Evolutionary conservation across 2,797 vertebrate species (phyloP), one percentile per base, ranked within the genome.

Genomic region (Propithecus perrieri): DNA sequence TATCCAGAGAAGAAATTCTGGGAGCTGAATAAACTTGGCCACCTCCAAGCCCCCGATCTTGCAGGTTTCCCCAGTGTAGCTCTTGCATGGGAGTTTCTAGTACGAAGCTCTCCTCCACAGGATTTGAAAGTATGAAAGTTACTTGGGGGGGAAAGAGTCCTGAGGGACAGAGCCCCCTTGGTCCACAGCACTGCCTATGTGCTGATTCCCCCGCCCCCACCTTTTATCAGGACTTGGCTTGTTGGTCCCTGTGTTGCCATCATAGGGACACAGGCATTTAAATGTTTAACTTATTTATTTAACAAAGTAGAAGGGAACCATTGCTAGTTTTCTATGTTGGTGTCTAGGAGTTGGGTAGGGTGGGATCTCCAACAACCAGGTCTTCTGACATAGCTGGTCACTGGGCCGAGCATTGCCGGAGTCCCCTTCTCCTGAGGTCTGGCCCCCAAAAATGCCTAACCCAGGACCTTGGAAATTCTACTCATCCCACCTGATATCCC

Each of bases 281-380:
- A 96, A 93, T 96, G 92, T 90, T 97, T 98, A 97, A 98, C 35
- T 97, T 98, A 98, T 98, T 98, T 97, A 98, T 97, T 98, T 97
- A 95, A 94, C 75, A 50, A 84, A 93, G 59, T 50, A 80, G 79
- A 96, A 90, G 71, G 85, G 92, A 85, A 35, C 78, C 11, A 11
- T 88, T 75, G 74, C 95, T 85, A 75, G 67, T 67, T 57, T 90
- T 76, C 88, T 55, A 24, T 35, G 57, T 33, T 28, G 30, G 83
- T 94, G 17, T 79, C 84, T 74, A 72, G 72, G 80, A 63, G 55
- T 72, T 78, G 78, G 72, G 59, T 61, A 69, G n/a, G 33, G 53
- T 75, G 22, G 83, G 61, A 18, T n/a, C 83, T 59, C 71, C 22
- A 20, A 6, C 1, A 24, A 85, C 53, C 43, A 71, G 75, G 33